phyloP scores from a whole-genome alignment of 1,140 invertebrate species.

The Hormaphis cornu region DNA sequence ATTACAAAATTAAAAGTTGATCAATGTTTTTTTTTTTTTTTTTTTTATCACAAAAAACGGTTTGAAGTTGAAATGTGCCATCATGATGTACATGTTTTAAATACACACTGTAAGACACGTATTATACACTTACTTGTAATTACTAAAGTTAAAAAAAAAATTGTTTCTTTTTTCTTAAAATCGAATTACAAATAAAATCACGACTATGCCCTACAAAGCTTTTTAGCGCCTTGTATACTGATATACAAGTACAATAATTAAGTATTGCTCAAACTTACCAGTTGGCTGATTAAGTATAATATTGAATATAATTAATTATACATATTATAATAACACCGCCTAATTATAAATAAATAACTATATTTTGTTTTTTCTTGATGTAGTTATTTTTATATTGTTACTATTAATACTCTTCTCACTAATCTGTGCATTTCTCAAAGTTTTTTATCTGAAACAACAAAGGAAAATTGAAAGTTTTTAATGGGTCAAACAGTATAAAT shows the following conservation, averaged over 20 bases:
- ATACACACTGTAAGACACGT: neutral
- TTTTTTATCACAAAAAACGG: too few relatives aligned
- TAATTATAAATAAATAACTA: neutral
- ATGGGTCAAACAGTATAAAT: neutral
- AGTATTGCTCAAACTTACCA: slow-evolving; percentile 19
- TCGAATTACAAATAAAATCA: neutral
- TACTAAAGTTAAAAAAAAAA: neutral
- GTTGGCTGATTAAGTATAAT: neutral
- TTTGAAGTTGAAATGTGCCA: too few relatives aligned
- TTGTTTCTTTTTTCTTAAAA: neutral
- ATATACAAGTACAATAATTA: neutral
- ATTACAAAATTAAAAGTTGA: neutral
- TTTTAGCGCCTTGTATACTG: neutral
- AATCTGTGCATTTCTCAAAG: slow-evolving; percentile 26
- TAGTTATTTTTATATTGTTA: neutral
- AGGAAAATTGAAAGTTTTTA: neutral
- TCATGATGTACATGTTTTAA: too few relatives aligned
- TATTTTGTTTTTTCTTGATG: neutral
- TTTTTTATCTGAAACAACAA: slow-evolving; percentile 23
- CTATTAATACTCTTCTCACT: slow-evolving; percentile 28
- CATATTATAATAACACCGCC: neutral
- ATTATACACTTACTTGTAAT: neutral
- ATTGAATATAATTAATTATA: neutral
- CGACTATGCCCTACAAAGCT: slow-evolving; percentile 3
- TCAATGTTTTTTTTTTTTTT: too few relatives aligned